Evolutionary conservation across 2,797 vertebrate genomes (phyloP), one percentile per base, ranked within the genome.

Genomic region (Spinus pinus): DNA sequence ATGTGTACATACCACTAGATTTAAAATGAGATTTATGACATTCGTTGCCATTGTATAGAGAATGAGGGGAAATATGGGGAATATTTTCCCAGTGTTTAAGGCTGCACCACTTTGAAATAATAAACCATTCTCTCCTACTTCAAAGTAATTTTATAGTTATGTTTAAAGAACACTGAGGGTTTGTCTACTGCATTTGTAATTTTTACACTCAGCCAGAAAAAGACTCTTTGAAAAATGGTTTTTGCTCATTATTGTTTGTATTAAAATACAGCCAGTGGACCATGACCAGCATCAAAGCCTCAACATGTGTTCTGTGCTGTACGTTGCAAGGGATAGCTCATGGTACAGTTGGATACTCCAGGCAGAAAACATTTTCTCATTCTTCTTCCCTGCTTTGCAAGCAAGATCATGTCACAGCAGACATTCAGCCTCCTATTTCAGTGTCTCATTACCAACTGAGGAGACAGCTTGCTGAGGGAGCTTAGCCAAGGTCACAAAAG

Each of bases 21-120:
- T 90, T 90, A 79, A 93, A 92, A 91, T 93, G 67, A 93, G 91
- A 91, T 84, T 93, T 96, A 79, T 91, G 72, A 62, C 62, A 64
- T 81, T 88, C 3, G 1, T 77, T 91, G 66, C 54, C 27, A 3
- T 60, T 95, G 82, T 86, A 53, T 82, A 90, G n/a, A 66, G 33
- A 88, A 81, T 28, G 35, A 31, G 28, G 31, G 31, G n/a, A 74
- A 87, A 79, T 79, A 66, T 2, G 24, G 53, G 47, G 37, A 87
- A 62, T 78, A 72, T 42, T 95, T 88, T 81, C 24, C 30, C 20
- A 81, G 25, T 35, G 62, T 86, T 88, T 65, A 72, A 93, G 27
- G 37, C 61, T 74, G 60, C 9, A 60, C 27, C 16, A 7, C 37
- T 96, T 83, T 75, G 81, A 91, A 93, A 91, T 88, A 91, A 88